A percentile compares a stretch with the other conserved stretches of the same genome.
These are phyloP conservation scores for Serrognathus titanus DNA, from an alignment of 2,888 invertebrate species.

Conservation along the genomic window DNA sequence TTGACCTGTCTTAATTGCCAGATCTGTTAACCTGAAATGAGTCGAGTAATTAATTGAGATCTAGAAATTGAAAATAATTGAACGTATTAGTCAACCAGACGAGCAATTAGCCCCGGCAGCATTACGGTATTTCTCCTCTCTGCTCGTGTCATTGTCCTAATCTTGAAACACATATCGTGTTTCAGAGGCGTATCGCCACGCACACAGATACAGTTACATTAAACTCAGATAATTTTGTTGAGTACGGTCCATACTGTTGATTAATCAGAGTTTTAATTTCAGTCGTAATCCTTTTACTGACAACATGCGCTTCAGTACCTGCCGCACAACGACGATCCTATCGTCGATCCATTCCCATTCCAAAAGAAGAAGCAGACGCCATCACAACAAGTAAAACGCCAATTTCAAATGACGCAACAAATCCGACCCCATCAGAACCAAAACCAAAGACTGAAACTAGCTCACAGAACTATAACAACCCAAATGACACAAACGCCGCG, in stretches of 20 bases:
- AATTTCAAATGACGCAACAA: background rate
- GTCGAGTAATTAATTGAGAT: too few relatives aligned
- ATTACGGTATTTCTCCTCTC: too few relatives aligned
- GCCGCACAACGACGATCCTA: background rate
- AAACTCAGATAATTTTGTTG: too few relatives aligned
- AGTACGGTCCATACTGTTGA: too few relatives aligned
- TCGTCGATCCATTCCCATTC: background rate
- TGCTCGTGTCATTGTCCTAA: too few relatives aligned
- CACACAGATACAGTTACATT: too few relatives aligned
- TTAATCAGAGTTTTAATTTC: background rate
- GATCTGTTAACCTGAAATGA: too few relatives aligned
- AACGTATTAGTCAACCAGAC: too few relatives aligned
- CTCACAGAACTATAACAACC: background rate
- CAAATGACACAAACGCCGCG: background rate
- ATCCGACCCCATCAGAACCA: background rate
- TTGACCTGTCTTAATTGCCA: too few relatives aligned
- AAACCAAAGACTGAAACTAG: conserved; percentile 40
- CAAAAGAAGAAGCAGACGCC: background rate
- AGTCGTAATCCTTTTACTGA: background rate
- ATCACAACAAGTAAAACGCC: background rate
- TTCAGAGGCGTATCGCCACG: too few relatives aligned
- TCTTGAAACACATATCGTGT: too few relatives aligned
- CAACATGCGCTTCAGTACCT: background rate
- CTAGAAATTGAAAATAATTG: too few relatives aligned
- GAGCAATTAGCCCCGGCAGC: background rate